Evolutionary conservation across 2,797 vertebrate species (phyloP), one percentile per base, ranked within the genome.

Genomic region (Coccyzus lansbergi): DNA sequence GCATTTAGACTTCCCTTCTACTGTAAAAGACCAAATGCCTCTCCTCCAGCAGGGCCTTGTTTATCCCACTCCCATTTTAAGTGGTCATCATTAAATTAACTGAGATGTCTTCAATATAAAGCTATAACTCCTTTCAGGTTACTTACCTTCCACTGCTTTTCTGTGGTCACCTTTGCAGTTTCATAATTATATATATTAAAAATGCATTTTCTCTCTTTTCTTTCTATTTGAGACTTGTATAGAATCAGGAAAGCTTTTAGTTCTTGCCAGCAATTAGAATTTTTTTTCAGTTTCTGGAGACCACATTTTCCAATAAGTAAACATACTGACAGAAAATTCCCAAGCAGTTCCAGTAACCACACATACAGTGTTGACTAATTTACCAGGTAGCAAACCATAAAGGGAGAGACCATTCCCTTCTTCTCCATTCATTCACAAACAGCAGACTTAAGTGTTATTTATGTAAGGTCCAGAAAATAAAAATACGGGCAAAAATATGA

Each of bases 251-350:
- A 75, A 83, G 62, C 42, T 91, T 92, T 92, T 75, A 81, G 51
- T 62, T 26, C 42, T 68, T 56, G 75, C 52, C 26, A 83, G 62
- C 77, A 44, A 64, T 80, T 68, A 7, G 10, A 58, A 75, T 71
- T 78, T 81, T 79, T 51, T 92, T 93, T 85, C 67, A 64, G n/a
- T 85, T 90, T 87, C 76, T 7, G 26, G 29, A 89, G 34, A n/a
- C 21, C 49, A 60, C 56, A 14, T 70, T 92, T 94, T 74, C 59
- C 64, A 88, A 11, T 34, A 67, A 90, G 49, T 40, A 79, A 83
- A 83, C 34, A 70, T 22, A 40, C 18, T 22, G 16, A 76, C 52
- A 46, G 75, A 88, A 92, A 85, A 81, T 46, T 86, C 51, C 77
- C 1, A 0, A 91, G 29, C 34, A 51, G n/a, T 68, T 89, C 51